phyloP scores from a whole-genome alignment of 2,797 vertebrate species.

The Pygocentrus nattereri region DNA sequence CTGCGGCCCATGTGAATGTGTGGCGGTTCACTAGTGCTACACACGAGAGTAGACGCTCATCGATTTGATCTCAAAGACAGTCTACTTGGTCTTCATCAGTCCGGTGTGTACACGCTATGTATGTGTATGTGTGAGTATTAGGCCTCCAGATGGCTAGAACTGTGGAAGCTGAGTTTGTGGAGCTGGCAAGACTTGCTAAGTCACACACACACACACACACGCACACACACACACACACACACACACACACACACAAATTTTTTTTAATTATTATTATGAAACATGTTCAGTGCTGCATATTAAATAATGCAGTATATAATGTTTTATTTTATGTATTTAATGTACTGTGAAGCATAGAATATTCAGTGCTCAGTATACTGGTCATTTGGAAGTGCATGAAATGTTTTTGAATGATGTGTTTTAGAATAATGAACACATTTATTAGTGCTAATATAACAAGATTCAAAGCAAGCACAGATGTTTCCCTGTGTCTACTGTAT shows the following conservation, averaged over 20 bases:
- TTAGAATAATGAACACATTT: too few relatives aligned
- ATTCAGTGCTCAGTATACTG: too few relatives aligned
- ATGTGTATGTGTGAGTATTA: slow-evolving; percentile 27
- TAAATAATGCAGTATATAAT: too few relatives aligned
- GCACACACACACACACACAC: slow-evolving; percentile 6
- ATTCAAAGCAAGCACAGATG: too few relatives aligned
- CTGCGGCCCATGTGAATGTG: slow-evolving; percentile 13
- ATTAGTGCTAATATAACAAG: too few relatives aligned
- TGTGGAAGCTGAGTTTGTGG: slow-evolving; percentile 23
- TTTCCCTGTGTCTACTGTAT: too few relatives aligned
- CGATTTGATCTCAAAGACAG: slow-evolving; percentile 22
- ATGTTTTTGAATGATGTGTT: too few relatives aligned
- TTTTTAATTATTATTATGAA: too few relatives aligned
- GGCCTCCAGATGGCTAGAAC: slow-evolving; percentile 34
- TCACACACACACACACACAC: slow-evolving; percentile 1
- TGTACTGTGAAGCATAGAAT: too few relatives aligned
- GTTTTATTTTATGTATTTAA: too few relatives aligned
- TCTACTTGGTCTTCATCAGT: slow-evolving; percentile 20
- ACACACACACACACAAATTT: slow-evolving; percentile 11
- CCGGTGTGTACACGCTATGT: neutral
- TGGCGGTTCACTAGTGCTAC: slow-evolving; percentile 21
- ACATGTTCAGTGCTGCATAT: too few relatives aligned
- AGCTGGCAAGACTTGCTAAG: slow-evolving; percentile 21
- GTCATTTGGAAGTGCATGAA: too few relatives aligned
- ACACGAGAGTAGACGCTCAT: slow-evolving; percentile 12